phyloP scores from a whole-genome alignment of 2,113 vertebrate species.

The Colossoma macropomum region DNA sequence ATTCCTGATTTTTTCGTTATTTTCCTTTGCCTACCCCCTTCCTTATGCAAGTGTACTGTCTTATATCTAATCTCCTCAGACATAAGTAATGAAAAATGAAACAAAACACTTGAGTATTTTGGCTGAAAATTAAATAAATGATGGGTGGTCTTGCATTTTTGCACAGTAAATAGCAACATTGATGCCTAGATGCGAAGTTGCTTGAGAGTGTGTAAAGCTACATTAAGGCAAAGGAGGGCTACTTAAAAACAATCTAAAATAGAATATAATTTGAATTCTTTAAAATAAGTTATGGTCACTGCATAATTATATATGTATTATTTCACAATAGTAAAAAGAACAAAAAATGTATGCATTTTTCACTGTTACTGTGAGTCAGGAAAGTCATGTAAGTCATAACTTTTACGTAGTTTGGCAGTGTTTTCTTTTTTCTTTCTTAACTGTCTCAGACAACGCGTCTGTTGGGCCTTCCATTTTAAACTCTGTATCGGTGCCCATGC shows the following conservation, averaged over 20 bases:
- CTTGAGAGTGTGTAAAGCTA: not conserved
- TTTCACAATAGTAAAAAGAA: too few relatives aligned
- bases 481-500: not conserved
- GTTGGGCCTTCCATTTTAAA: conserved; percentile 23
- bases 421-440: conserved; percentile 33
- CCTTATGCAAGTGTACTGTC: too few relatives aligned
- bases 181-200: not conserved
- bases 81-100: too few relatives aligned
- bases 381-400: too few relatives aligned
- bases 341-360: not conserved
- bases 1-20: too few relatives aligned
- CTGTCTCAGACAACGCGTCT: conserved; percentile 6
- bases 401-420: not conserved
- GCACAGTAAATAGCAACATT: too few relatives aligned
- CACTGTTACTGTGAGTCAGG: not conserved
- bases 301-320: not conserved
- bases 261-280: too few relatives aligned
- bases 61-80: too few relatives aligned
- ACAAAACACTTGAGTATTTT: too few relatives aligned
- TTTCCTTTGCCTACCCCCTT: too few relatives aligned
- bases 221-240: not conserved
- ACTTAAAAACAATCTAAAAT: not conserved
- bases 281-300: not conserved
- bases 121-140: too few relatives aligned
- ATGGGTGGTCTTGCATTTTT: too few relatives aligned